Percentiles rank a stretch among this genome's conserved stretches.
These are phyloP conservation scores for Urosaurus nigricauda DNA, from an alignment of 2,797 vertebrate species.

Conservation along the genomic window DNA sequence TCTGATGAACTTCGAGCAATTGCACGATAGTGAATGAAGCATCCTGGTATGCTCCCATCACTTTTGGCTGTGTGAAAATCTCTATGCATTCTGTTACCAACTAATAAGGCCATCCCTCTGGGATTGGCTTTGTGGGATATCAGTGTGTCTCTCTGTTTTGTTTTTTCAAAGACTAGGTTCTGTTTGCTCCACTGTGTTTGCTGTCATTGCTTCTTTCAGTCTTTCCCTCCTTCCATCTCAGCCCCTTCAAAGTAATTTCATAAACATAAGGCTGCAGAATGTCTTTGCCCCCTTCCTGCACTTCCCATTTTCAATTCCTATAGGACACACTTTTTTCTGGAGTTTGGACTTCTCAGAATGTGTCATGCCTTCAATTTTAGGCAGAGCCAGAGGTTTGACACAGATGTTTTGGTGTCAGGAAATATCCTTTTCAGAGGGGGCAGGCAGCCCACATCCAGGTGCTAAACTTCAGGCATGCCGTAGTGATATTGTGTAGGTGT, in stretches of 20 bases:
- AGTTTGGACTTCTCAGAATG: not conserved
- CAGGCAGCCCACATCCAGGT: not conserved
- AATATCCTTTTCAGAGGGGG: not conserved
- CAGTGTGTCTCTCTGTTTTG: not conserved
- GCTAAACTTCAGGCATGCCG: slow-evolving; percentile 50
- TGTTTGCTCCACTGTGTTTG: not conserved
- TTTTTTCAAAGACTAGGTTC: not conserved
- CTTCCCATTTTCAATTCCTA: not conserved
- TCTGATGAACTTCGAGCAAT: too few relatives aligned
- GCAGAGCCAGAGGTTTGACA: not conserved
- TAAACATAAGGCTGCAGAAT: not conserved
- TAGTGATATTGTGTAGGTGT: not conserved
- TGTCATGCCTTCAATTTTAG: not conserved
- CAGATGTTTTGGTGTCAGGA: slow-evolving; percentile 7
- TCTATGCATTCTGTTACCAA: too few relatives aligned
- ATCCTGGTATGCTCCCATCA: too few relatives aligned
- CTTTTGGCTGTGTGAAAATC: too few relatives aligned
- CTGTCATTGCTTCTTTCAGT: not conserved
- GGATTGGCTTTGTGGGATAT: not conserved
- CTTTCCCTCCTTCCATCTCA: too few relatives aligned
- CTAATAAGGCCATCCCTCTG: not conserved
- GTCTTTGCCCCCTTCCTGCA: not conserved
- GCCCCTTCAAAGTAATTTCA: not conserved
- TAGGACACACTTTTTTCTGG: not conserved
- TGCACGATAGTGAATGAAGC: too few relatives aligned